These are phyloP conservation scores for Pollenia angustigena DNA, from an alignment of 2,888 invertebrate genomes.

Conservation along the genomic window DNA sequence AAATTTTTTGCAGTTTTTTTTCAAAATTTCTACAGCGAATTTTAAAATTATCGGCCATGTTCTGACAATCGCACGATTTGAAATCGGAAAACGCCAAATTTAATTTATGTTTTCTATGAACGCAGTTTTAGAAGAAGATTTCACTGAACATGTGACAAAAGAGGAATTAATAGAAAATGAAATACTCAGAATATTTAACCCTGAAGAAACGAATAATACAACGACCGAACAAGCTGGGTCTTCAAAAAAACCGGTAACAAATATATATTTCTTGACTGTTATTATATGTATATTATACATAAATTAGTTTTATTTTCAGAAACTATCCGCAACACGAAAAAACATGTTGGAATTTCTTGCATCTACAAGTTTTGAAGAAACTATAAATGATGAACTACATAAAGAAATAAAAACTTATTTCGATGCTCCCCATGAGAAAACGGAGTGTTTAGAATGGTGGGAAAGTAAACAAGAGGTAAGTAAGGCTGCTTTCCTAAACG, in stretches of 20 bases:
- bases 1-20: no score
- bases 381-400: not conserved
- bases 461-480: constrained; percentile 25
- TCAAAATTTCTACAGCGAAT: no score
- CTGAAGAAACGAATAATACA: not conserved
- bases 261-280: not conserved
- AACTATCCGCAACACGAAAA: constrained; percentile 36
- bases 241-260: constrained; percentile 25
- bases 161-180: constrained; percentile 24
- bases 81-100: no score
- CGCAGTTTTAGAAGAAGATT: not conserved
- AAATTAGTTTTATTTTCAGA: constrained; percentile 12
- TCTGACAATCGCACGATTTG: no score
- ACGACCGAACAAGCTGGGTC: not conserved
- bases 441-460: constrained; percentile 49
- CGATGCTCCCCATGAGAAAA: constrained; percentile 29
- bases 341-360: constrained; percentile 24
- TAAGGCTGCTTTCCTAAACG: not conserved
- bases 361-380: constrained; percentile 11
- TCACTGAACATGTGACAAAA: not conserved
- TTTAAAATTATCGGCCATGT: no score
- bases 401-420: constrained; percentile 30
- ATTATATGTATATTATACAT: not conserved
- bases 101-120: constrained; percentile 11
- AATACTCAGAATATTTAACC: not conserved